Percentiles rank a stretch among this genome's conserved stretches.
These are phyloP conservation scores for Aurelia aurita DNA, from an alignment of 30 jellyfish, hydroid and myxozoan species.

Conservation along the genomic window DNA sequence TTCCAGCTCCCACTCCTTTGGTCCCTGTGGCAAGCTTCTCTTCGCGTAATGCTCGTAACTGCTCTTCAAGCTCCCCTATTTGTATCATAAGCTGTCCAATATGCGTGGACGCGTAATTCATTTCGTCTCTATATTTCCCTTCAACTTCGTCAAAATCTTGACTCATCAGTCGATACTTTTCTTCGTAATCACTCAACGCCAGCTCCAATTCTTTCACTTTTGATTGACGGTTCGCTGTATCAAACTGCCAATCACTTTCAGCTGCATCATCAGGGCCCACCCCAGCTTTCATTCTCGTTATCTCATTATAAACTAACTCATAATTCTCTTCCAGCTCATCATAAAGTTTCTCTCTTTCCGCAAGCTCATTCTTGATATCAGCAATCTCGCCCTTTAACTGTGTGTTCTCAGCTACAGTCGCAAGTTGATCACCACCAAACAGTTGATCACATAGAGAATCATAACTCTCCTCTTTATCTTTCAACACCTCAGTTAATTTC, in stretches of 20 bases:
- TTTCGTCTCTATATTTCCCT: slow-evolving; percentile 65
- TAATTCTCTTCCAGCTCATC: slow-evolving; percentile 51
- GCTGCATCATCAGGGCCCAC: slow-evolving; percentile 5
- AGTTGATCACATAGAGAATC: slow-evolving; percentile 63
- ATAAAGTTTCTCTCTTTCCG: slow-evolving; percentile 3
- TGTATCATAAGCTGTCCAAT: slow-evolving; percentile 44
- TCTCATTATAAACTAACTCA: slow-evolving; percentile 49
- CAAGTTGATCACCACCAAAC: slow-evolving; percentile 47
- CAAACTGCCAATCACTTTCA: slow-evolving; percentile 1
- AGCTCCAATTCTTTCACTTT: slow-evolving; percentile 14
- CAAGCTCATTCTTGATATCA: slow-evolving; percentile 13
- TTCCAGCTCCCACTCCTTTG: not conserved
- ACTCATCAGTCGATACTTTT: slow-evolving; percentile 26
- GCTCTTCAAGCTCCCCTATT: slow-evolving; percentile 50
- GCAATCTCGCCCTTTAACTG: slow-evolving; percentile 33
- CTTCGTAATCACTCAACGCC: slow-evolving; percentile 42
- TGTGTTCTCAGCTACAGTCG: slow-evolving; percentile 2
- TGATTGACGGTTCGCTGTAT: not conserved
- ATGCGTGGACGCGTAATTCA: slow-evolving; percentile 63
- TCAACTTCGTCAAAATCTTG: slow-evolving; percentile 53
- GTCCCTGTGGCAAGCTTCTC: not conserved
- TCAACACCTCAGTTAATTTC: slow-evolving; percentile 2
- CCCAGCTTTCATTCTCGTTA: slow-evolving; percentile 44
- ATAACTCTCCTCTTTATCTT: slow-evolving; percentile 50
- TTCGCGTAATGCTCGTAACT: slow-evolving; percentile 19